Conservation (phyloP, 2,888 invertebrate genomes). For the Athrips mouffetella region DNA sequence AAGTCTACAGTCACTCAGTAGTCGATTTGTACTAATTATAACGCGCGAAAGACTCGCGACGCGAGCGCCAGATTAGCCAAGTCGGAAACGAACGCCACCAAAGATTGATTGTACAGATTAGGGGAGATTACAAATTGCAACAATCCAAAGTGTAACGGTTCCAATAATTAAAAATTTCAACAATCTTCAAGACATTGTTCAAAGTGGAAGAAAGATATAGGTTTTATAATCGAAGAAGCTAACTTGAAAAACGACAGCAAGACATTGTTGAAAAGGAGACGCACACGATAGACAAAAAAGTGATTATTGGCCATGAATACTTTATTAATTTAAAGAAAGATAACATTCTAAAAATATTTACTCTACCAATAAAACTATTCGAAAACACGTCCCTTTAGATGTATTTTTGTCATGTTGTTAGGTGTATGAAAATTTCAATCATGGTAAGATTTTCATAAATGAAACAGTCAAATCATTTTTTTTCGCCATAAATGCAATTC, state of each 20-base stretch:
- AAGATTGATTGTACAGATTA: slow-evolving; percentile 21
- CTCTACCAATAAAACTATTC: too few species aligned
- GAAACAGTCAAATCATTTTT: too few species aligned
- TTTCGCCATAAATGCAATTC: too few species aligned
- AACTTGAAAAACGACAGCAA: too few species aligned
- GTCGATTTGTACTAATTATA: slow-evolving; percentile 77
- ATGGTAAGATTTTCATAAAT: too few species aligned
- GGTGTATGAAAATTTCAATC: too few species aligned
- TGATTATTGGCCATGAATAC: too few species aligned
- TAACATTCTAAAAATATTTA: too few species aligned
- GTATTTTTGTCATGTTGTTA: too few species aligned
- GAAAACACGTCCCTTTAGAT: too few species aligned
- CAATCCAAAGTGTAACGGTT: neutral
- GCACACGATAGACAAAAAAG: neutral
- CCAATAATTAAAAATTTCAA: neutral
- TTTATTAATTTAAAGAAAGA: too few species aligned
- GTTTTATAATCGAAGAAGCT: too few species aligned
- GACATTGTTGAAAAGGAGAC: neutral
- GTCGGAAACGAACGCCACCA: slow-evolving; percentile 30
- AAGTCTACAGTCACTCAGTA: slow-evolving; percentile 47
- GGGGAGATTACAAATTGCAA: slow-evolving; percentile 7
- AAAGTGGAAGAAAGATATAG: neutral
- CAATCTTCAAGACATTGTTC: neutral
- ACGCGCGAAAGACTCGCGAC: slow-evolving; percentile 68
- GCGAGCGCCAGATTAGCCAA: slow-evolving; percentile 68